Evolutionary conservation across 2,888 invertebrate genomes (phyloP), one percentile per base, ranked within the genome.

Genomic region (Euproctis similis): DNA sequence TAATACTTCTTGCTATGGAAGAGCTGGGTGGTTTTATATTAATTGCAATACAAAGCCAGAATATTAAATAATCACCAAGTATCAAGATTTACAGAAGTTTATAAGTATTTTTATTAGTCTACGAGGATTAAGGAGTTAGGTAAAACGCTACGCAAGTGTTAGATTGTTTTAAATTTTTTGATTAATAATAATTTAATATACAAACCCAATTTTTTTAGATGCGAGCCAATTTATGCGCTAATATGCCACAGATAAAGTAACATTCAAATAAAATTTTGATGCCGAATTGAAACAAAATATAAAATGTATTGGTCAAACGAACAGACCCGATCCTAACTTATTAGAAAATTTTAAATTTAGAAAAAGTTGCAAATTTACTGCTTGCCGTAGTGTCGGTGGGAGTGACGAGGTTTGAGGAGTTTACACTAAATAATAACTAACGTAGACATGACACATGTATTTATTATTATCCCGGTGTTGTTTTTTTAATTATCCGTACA

Each of bases 241-340:
- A 56, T 54, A 54, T 59, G 63, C 59, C 54, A 65, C 53, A 53
- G 36, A 65, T n/a, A n/a, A 58, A 51, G 46, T 47, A 58, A 59
- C 30, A 38, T 35, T 28, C 27, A 47, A 43, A 49, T 49, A 46
- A 42, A 39, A 39, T 35, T 39, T 47, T 28, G 33, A 31, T 36
- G 23, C 8, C 34, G 12, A 39, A 30, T 46, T 20, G 5, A 40
- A 39, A 26, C 34, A 22, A 35, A 44, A 43, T n/a, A 39, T 30
- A 42, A 31, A 24, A 30, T 34, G 7, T 39, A 31, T 12, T 7
- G n/a, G n/a, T 11, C 18, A 31, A 9, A 21, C 21, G 10, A 10
- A 4, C 7, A 21, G 10, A 10, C 10, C 19, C 1, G 21, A 14
- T 14, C 14, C 4, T 4, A 14, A n/a, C n/a, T n/a, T n/a, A n/a